These are phyloP conservation scores for Leucoraja ocellata DNA, from an alignment of 2,797 vertebrate genomes.

Conservation along the genomic window DNA sequence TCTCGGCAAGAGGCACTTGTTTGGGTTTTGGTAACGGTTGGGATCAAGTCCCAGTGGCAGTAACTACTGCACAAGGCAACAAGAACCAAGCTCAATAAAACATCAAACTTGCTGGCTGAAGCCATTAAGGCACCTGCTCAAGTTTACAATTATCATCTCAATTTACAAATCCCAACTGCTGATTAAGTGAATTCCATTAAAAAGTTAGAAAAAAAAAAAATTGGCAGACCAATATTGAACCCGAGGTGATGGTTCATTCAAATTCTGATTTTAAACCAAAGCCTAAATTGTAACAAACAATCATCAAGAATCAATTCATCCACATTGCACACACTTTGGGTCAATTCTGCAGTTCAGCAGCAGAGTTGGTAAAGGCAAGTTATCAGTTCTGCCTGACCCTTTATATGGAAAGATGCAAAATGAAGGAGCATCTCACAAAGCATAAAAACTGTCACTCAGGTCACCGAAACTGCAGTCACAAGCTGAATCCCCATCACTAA, in stretches of 20 bases:
- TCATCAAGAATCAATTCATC: neutral
- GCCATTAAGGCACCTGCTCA: slow-evolving; percentile 8
- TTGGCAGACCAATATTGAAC: neutral
- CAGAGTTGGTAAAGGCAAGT: neutral
- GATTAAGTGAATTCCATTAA: neutral
- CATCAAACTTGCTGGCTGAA: slow-evolving; percentile 16
- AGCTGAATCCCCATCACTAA: slow-evolving; percentile 14
- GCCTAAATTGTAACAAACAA: neutral
- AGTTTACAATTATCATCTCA: neutral
- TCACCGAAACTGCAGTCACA: neutral
- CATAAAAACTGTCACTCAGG: too few species aligned
- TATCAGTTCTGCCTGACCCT: neutral
- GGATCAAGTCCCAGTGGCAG: neutral
- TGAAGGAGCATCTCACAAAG: neutral
- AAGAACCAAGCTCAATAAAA: slow-evolving; percentile 15
- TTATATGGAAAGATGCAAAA: neutral
- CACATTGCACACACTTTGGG: too few species aligned
- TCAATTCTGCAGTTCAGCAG: neutral
- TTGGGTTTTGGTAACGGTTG: slow-evolving; percentile 6
- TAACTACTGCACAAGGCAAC: neutral
- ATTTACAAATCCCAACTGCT: neutral
- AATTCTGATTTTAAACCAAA: neutral
- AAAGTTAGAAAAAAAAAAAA: neutral
- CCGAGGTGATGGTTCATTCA: slow-evolving; percentile 18
- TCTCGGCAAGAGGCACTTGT: slow-evolving; percentile 19